Conservation (phyloP, 2,113 vertebrate species). For the Menidia beryllina region DNA sequence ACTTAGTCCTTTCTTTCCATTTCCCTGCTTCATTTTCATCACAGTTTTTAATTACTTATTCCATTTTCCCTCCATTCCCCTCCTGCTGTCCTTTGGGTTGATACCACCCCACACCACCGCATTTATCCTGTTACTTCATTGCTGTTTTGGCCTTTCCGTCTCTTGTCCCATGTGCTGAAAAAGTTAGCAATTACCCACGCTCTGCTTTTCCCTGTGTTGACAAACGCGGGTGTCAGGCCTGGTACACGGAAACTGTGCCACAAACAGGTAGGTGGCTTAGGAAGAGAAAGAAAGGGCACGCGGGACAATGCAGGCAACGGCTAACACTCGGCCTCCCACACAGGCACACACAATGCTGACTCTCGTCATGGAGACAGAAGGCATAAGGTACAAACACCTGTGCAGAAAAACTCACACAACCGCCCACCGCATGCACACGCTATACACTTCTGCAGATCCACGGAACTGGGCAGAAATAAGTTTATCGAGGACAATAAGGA, state of each 20-base stretch:
- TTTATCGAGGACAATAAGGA: slow-evolving; percentile 51
- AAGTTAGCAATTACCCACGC: slow-evolving; percentile 79
- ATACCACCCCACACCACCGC: slow-evolving; percentile 38
- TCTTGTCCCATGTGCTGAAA: slow-evolving; percentile 40
- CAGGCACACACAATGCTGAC: slow-evolving; percentile 24
- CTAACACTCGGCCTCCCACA: slow-evolving; percentile 70
- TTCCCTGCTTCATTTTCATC: slow-evolving; percentile 21
- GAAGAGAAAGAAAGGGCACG: slow-evolving; percentile 56
- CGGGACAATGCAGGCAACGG: slow-evolving; percentile 62
- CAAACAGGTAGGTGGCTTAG: slow-evolving; percentile 78
- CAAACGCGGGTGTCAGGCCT: slow-evolving; percentile 69
- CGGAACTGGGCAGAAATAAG: slow-evolving; percentile 52
- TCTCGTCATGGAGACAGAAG: slow-evolving; percentile 43
- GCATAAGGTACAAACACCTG: slow-evolving; percentile 71
- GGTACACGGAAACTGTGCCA: slow-evolving; percentile 62
- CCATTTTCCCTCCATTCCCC: slow-evolving; percentile 31
- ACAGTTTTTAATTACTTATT: slow-evolving; percentile 41
- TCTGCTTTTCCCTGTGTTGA: slow-evolving; percentile 74
- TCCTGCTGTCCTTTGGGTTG: slow-evolving; percentile 52
- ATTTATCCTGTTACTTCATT: slow-evolving; percentile 33
- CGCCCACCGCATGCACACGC: slow-evolving; percentile 30
- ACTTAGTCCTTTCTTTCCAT: slow-evolving; percentile 20
- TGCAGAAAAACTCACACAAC: slow-evolving; percentile 40
- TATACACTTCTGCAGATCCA: slow-evolving; percentile 34
- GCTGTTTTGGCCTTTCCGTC: slow-evolving; percentile 36